Conservation (phyloP, 1,140 invertebrate species). For the Psix sp. region DNA sequence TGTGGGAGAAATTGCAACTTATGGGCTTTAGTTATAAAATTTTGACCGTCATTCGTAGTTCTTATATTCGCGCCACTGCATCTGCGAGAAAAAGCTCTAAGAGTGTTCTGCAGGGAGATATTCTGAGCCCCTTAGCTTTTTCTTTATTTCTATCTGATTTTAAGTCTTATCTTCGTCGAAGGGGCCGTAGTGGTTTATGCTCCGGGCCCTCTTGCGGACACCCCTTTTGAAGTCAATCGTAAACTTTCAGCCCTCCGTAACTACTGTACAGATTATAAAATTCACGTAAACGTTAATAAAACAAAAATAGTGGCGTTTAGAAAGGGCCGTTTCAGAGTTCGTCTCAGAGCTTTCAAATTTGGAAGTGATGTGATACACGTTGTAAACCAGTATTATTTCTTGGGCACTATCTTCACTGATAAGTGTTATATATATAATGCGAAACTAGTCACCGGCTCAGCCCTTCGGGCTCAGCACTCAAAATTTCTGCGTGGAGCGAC, state of each 20-base stretch:
- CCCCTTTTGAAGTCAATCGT: background rate
- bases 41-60: background rate
- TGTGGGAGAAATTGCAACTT: background rate
- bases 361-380: too few species aligned
- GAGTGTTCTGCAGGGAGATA: constrained; percentile 2
- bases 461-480: too few species aligned
- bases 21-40: constrained; percentile 9
- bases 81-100: background rate
- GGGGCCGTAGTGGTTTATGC: background rate
- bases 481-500: too few species aligned
- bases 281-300: constrained; percentile 1
- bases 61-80: background rate
- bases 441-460: too few species aligned
- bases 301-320: constrained; percentile 5
- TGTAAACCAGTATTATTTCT: too few species aligned
- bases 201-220: background rate
- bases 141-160: background rate
- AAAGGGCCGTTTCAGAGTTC: background rate
- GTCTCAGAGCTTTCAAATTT: background rate
- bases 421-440: too few species aligned
- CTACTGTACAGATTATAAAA: background rate
- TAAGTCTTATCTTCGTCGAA: background rate
- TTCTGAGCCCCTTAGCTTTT: constrained; percentile 2
- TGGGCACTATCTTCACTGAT: too few species aligned
- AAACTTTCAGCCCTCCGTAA: background rate